These are phyloP conservation scores for Meiosimyza decipiens DNA, from an alignment of 2,888 invertebrate species.

Conservation along the genomic window DNA sequence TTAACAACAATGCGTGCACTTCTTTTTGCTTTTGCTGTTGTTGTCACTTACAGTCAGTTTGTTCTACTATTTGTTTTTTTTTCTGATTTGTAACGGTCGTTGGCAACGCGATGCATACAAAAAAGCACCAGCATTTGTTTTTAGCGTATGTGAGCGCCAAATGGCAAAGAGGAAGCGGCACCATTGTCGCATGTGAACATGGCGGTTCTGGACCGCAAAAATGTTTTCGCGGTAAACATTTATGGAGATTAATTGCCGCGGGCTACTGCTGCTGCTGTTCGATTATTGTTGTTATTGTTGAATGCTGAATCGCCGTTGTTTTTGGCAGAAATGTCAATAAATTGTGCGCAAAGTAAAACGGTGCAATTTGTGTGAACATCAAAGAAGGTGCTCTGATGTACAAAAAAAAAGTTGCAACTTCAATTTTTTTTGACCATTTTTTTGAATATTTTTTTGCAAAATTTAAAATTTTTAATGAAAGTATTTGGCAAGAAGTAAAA, in stretches of 20 bases:
- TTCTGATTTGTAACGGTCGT: conserved; percentile 6
- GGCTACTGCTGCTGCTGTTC: conserved; percentile 26
- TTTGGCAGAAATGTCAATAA: conserved; percentile 25
- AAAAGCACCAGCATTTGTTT: conserved; percentile 23
- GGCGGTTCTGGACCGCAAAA: conserved; percentile 45
- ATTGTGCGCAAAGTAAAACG: background rate
- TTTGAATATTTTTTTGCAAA: too few relatives aligned
- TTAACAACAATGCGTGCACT: background rate
- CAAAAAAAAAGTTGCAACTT: too few relatives aligned
- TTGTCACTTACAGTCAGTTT: too few relatives aligned
- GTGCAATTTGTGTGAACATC: too few relatives aligned
- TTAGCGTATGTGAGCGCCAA: conserved; percentile 17
- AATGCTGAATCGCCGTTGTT: background rate
- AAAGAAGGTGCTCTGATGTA: too few relatives aligned
- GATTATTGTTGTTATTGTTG: conserved; percentile 17
- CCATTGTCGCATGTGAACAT: conserved; percentile 29
- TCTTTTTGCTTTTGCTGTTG: too few relatives aligned
- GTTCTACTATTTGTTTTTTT: too few relatives aligned
- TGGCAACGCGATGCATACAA: conserved; percentile 19
- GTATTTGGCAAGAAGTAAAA: too few relatives aligned
- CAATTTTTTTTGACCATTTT: too few relatives aligned
- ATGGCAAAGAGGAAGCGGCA: conserved; percentile 14
- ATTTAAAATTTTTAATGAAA: too few relatives aligned
- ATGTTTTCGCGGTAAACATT: conserved; percentile 50
- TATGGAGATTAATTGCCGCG: conserved; percentile 50